Conservation (phyloP, 2,113 vertebrate species). For the Tachuris rubrigastra region DNA sequence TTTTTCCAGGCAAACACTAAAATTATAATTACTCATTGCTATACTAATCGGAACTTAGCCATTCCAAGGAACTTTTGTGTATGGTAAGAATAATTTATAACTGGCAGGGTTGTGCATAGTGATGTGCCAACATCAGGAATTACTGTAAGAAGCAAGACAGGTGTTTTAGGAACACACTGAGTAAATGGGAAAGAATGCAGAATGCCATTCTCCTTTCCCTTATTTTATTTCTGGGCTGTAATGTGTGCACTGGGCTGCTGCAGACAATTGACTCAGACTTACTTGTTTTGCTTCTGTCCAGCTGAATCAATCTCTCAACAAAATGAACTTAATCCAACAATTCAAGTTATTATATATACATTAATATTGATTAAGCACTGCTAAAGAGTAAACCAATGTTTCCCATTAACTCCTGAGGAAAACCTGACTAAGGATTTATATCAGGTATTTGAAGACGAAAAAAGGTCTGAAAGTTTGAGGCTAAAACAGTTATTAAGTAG, state of each 20-base stretch:
- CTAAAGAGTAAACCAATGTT: neutral
- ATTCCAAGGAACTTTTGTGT: slow-evolving; percentile 76
- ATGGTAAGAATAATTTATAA: slow-evolving; percentile 72
- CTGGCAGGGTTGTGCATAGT: neutral
- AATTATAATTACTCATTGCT: slow-evolving; percentile 82
- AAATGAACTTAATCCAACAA: neutral
- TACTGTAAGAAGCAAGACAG: neutral
- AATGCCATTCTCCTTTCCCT: neutral
- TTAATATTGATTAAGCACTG: neutral
- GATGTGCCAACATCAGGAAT: neutral
- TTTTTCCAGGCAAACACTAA: slow-evolving; percentile 79
- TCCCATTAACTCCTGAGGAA: neutral
- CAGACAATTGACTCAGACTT: neutral
- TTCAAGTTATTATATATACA: neutral
- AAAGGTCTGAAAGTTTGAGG: neutral
- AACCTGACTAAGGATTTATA: neutral
- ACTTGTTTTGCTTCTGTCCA: neutral
- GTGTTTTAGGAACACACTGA: neutral
- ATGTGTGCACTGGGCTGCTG: neutral
- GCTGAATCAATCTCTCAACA: neutral
- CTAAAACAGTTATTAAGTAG: neutral
- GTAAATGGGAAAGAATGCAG: neutral
- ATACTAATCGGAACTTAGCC: slow-evolving; percentile 86
- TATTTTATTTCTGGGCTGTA: neutral
- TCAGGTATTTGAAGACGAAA: neutral